phyloP scores from a whole-genome alignment of 2,888 invertebrate genomes.

The Eupeodes luniger region DNA sequence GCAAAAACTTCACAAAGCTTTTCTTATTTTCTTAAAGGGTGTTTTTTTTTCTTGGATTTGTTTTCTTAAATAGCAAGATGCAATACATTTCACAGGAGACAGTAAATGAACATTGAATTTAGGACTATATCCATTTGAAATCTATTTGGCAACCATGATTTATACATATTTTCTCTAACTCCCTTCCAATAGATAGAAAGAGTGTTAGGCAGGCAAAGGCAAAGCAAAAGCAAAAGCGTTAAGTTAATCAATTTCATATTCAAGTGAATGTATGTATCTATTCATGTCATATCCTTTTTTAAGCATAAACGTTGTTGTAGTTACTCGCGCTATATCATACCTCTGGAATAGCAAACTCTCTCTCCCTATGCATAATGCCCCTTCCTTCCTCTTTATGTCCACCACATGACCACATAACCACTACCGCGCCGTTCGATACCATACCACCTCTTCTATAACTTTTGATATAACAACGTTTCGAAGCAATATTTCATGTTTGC shows the following conservation, averaged over 20 bases:
- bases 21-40: too few species aligned
- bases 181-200: not conserved
- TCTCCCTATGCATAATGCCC: not conserved
- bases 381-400: not conserved
- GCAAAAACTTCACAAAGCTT: too few species aligned
- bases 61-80: too few species aligned
- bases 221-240: conserved; percentile 33
- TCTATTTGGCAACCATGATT: not conserved
- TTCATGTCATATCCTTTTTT: conserved; percentile 74
- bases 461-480: conserved; percentile 29
- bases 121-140: too few species aligned
- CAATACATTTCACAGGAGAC: too few species aligned
- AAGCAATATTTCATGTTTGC: conserved; percentile 73
- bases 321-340: conserved; percentile 51
- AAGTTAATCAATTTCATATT: conserved; percentile 73
- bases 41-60: too few species aligned
- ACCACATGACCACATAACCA: not conserved
- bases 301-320: conserved; percentile 47
- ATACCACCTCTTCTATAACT: not conserved
- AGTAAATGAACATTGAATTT: too few species aligned
- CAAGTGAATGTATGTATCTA: conserved; percentile 67
- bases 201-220: not conserved
- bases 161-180: not conserved
- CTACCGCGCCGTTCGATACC: too few species aligned
- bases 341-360: conserved; percentile 36